Conservation (phyloP, 2,113 vertebrate genomes). For the Phalacrocorax carbo region DNA sequence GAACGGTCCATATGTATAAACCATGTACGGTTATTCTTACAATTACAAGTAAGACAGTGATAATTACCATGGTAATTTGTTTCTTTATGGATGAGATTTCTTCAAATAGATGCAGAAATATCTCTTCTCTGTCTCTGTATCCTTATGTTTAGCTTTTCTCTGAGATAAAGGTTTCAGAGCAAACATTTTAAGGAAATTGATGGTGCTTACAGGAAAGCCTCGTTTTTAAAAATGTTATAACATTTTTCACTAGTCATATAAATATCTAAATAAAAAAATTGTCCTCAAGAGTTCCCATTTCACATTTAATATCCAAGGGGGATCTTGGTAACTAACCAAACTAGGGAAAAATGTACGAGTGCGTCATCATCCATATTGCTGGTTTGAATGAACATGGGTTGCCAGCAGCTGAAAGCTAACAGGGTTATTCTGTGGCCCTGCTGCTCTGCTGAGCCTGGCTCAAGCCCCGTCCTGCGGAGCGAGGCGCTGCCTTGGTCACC, state of each 20-base stretch:
- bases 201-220: slow-evolving; percentile 47
- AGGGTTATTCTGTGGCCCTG: neutral
- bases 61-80: slow-evolving; percentile 69
- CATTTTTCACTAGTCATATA: neutral
- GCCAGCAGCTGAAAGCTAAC: neutral
- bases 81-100: slow-evolving; percentile 67
- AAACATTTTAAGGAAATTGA: slow-evolving; percentile 61
- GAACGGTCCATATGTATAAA: slow-evolving; percentile 48
- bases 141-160: slow-evolving; percentile 58
- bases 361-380: neutral
- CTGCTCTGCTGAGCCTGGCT: neutral
- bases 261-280: neutral
- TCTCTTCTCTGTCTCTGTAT: slow-evolving; percentile 28
- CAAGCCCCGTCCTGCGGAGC: neutral
- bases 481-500: neutral
- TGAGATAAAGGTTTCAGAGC: slow-evolving; percentile 42
- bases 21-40: slow-evolving; percentile 37
- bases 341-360: neutral
- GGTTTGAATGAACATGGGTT: neutral
- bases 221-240: neutral
- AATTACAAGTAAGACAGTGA: slow-evolving; percentile 33
- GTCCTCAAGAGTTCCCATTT: neutral
- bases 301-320: neutral
- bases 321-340: neutral
- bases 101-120: slow-evolving; percentile 65